Evolutionary conservation across 1,140 invertebrate species (phyloP).

Genomic region (Leguminivora glycinivorella): DNA sequence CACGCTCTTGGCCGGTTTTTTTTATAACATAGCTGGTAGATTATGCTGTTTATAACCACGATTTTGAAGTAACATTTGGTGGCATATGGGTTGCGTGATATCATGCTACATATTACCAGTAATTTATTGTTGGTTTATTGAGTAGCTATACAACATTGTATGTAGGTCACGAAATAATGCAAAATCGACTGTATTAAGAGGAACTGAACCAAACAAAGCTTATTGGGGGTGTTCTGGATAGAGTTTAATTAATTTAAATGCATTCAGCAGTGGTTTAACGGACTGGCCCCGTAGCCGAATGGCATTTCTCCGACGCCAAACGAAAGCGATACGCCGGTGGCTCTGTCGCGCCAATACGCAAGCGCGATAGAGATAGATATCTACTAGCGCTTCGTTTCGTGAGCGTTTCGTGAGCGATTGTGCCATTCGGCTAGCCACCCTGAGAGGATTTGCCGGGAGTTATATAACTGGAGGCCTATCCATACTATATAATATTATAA

Average conservation of each 20-base stretch:
- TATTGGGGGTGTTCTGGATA: constrained; percentile 8
- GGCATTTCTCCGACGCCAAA: too few species aligned
- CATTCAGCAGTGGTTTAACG: constrained; percentile 17
- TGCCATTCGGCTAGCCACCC: too few species aligned
- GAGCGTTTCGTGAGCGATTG: too few species aligned
- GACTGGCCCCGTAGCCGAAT: too few species aligned
- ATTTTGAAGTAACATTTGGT: background rate
- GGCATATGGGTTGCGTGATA: background rate
- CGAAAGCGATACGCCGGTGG: too few species aligned
- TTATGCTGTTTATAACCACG: too few species aligned
- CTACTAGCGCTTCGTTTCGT: too few species aligned
- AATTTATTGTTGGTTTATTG: background rate
- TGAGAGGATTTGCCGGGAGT: background rate
- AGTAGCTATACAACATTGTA: background rate
- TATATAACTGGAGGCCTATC: background rate
- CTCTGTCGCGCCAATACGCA: too few species aligned
- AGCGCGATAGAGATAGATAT: too few species aligned
- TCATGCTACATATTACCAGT: background rate
- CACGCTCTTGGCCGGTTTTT: too few species aligned
- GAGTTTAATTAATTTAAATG: constrained; percentile 28
- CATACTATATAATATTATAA: too few species aligned
- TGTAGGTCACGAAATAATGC: constrained; percentile 1
- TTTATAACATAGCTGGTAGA: too few species aligned
- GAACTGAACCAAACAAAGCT: constrained; percentile 15
- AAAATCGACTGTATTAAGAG: background rate